Percentiles rank a stretch among this genome's conserved stretches.
phyloP scores from a whole-genome alignment of 2,797 vertebrate genomes.

The Poecilia velifera region DNA sequence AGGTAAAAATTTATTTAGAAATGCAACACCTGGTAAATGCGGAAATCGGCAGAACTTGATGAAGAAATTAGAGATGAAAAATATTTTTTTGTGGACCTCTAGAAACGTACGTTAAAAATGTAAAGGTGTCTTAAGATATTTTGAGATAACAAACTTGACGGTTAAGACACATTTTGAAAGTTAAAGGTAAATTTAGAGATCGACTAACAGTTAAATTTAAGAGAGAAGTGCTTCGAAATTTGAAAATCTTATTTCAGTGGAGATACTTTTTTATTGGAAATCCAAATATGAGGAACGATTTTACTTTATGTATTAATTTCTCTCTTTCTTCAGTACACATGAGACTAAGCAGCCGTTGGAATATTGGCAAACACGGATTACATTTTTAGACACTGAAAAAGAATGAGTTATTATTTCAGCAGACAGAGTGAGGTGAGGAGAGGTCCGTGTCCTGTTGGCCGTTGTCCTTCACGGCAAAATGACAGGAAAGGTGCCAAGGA shows the following conservation, averaged over 20 bases:
- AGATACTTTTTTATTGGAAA: neutral
- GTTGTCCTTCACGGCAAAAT: constrained; percentile 24
- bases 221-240: neutral
- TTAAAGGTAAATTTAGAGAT: too few species aligned
- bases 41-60: neutral
- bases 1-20: too few species aligned
- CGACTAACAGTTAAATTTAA: neutral
- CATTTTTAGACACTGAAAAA: neutral
- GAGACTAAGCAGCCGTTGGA: neutral
- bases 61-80: neutral
- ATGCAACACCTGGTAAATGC: neutral
- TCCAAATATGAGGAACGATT: too few species aligned
- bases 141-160: neutral
- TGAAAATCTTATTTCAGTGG: neutral
- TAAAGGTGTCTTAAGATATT: neutral
- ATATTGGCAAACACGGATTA: neutral
- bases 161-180: neutral
- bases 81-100: neutral
- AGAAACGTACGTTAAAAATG: neutral
- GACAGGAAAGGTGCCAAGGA: constrained; percentile 12
- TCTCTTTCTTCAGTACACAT: neutral
- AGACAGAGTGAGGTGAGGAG: neutral
- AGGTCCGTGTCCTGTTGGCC: constrained; percentile 16
- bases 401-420: neutral
- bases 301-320: neutral